A percentile compares a stretch with the other conserved stretches of the same genome.
phyloP scores from a whole-genome alignment of 2,113 vertebrate species.

The Lota lota region DNA sequence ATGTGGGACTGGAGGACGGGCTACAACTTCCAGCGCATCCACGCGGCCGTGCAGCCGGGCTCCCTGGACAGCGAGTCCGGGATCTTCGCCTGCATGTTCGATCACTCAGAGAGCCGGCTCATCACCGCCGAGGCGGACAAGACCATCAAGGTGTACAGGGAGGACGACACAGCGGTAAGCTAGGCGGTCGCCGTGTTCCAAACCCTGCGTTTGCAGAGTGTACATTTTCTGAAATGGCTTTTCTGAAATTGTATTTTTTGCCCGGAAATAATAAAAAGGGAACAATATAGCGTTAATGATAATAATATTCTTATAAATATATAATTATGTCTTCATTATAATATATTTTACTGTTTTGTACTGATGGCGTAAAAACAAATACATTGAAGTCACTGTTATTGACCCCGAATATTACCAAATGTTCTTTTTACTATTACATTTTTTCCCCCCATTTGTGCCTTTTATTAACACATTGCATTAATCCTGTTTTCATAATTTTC shows the following conservation, averaged over 20 bases:
- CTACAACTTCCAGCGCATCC: slow-evolving; percentile 97
- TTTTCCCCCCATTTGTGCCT: background rate
- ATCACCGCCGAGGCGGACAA: slow-evolving; percentile 97
- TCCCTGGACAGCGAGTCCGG: slow-evolving; percentile 98
- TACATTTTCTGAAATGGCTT: background rate
- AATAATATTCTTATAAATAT: too few relatives aligned
- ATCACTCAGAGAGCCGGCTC: slow-evolving; percentile 89
- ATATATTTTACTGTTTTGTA: too few relatives aligned
- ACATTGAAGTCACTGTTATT: too few relatives aligned
- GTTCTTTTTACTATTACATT: too few relatives aligned
- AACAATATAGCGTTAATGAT: too few relatives aligned
- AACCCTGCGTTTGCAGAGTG: background rate
- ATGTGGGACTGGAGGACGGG: slow-evolving; percentile 99
- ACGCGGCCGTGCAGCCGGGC: slow-evolving; percentile 94
- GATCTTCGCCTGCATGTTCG: slow-evolving; percentile 94
- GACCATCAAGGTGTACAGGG: slow-evolving; percentile 97
- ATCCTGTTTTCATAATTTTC: slow-evolving; percentile 8
- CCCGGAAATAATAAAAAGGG: too few relatives aligned
- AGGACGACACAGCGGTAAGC: slow-evolving; percentile 91
- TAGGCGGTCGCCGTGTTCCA: background rate
- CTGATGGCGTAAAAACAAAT: too few relatives aligned
- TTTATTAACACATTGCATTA: background rate
- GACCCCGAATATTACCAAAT: too few relatives aligned
- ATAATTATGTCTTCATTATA: too few relatives aligned
- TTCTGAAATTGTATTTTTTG: too few relatives aligned